Conservation (phyloP, 2,113 vertebrate genomes). For the Recurvirostra avosetta region DNA sequence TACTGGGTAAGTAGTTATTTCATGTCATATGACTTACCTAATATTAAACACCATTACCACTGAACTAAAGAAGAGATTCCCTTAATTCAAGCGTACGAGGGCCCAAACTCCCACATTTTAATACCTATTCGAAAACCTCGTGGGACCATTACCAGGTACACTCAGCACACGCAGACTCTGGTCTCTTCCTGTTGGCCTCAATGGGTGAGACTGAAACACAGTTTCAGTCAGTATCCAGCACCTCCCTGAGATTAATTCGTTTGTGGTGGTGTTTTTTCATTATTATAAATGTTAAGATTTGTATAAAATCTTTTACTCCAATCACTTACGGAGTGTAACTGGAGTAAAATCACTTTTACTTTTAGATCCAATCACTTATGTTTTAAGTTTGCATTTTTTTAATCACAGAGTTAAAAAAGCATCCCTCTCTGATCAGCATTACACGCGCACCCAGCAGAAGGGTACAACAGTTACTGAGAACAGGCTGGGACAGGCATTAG, state of each 20-base stretch:
- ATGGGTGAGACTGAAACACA: neutral
- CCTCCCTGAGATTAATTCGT: neutral
- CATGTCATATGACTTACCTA: neutral
- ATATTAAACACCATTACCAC: neutral
- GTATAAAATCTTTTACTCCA: neutral
- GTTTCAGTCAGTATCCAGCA: neutral
- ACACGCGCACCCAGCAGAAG: neutral
- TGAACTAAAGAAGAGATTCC: neutral
- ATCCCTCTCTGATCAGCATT: neutral
- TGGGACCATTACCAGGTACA: accelerated
- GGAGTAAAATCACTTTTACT: neutral
- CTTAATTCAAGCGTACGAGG: neutral
- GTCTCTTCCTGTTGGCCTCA: neutral
- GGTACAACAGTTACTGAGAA: neutral
- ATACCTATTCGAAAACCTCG: neutral
- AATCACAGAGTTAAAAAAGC: neutral
- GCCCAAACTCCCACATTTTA: neutral
- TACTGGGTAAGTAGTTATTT: neutral
- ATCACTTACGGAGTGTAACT: accelerated
- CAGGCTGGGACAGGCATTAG: neutral
- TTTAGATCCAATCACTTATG: neutral
- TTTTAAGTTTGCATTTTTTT: neutral
- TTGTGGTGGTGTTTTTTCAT: neutral
- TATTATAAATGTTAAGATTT: neutral
- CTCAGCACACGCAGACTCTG: neutral